Evolutionary conservation across 1,140 invertebrate genomes (phyloP).

Genomic region (Nymphalis io): DNA sequence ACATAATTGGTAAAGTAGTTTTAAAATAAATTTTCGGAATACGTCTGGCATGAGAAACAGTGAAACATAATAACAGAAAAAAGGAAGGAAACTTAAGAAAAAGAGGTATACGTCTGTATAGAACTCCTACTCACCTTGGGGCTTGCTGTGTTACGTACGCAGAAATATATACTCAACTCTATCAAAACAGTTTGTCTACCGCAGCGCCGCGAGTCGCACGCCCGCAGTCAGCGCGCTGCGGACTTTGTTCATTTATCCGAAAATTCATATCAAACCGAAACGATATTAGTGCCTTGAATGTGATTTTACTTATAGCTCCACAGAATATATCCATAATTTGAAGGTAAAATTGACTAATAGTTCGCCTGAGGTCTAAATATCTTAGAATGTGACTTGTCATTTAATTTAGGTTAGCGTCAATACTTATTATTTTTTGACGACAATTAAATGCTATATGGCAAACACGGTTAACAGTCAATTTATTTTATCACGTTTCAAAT

Average conservation of each 20-base stretch:
- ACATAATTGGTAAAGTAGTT: no score
- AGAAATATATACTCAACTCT: slow-evolving; percentile 65
- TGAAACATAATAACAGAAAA: background rate
- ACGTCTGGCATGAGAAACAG: background rate
- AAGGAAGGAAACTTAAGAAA: background rate
- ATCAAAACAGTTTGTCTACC: slow-evolving; percentile 72
- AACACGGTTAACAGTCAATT: slow-evolving; percentile 16
- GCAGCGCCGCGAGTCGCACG: slow-evolving; percentile 51
- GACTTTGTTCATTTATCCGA: background rate
- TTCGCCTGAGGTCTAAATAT: background rate
- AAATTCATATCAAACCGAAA: slow-evolving; percentile 14
- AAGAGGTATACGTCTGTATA: slow-evolving; percentile 46
- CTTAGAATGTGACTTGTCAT: slow-evolving; percentile 15
- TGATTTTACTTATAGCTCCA: slow-evolving; percentile 8
- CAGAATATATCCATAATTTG: background rate
- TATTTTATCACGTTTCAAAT: background rate
- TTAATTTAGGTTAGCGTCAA: slow-evolving; percentile 13
- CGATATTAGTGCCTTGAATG: slow-evolving; percentile 10
- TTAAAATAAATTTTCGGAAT: no score
- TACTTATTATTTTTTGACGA: slow-evolving; percentile 18
- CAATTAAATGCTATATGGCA: background rate
- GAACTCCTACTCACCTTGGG: slow-evolving; percentile 66
- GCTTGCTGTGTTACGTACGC: slow-evolving; percentile 61
- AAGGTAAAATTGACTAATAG: slow-evolving; percentile 6
- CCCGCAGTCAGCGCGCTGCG: background rate